Percentiles rank a stretch among this genome's conserved stretches.
phyloP scores from a whole-genome alignment of 2,888 invertebrate species.

The Darwinula stevensoni region DNA sequence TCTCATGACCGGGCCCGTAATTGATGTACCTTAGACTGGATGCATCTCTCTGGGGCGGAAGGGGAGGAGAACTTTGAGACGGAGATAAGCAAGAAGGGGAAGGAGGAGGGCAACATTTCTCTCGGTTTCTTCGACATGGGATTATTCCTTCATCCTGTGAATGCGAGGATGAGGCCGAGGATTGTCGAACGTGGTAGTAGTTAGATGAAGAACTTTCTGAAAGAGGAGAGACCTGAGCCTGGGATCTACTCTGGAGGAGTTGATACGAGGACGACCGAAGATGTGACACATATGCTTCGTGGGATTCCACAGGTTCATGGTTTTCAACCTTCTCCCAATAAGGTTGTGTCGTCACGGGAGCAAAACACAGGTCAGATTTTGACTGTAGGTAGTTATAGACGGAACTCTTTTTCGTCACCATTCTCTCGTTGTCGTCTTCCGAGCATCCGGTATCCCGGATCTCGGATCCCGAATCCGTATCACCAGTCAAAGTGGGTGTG shows the following conservation, averaged over 20 bases:
- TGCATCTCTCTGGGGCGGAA: slow-evolving; percentile 30
- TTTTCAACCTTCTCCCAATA: too few relatives aligned
- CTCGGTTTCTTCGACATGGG: too few relatives aligned
- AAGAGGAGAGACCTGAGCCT: slow-evolving; percentile 9
- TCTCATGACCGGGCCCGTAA: slow-evolving; percentile 38
- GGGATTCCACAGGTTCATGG: too few relatives aligned
- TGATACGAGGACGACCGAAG: slow-evolving; percentile 11
- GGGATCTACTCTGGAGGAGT: slow-evolving; percentile 8
- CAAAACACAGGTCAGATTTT: slow-evolving; percentile 10
- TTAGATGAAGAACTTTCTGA: slow-evolving; percentile 8
- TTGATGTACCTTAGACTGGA: slow-evolving; percentile 32
- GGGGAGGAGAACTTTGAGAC: slow-evolving; percentile 12
- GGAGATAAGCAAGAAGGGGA: too few relatives aligned
- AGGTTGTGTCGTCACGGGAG: slow-evolving; percentile 9
- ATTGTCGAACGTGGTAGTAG: too few relatives aligned
- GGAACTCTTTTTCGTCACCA: slow-evolving; percentile 10
- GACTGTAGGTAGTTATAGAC: slow-evolving; percentile 10
- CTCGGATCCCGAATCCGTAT: slow-evolving; percentile 10
- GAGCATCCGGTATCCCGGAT: slow-evolving; percentile 6
- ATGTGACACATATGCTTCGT: slow-evolving; percentile 10
- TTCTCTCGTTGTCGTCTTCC: slow-evolving; percentile 1
- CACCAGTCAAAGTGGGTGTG: slow-evolving; percentile 8
- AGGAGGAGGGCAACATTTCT: too few relatives aligned
- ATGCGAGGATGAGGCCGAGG: slow-evolving; percentile 6
- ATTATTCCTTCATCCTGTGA: too few relatives aligned